Evolutionary conservation across 2,888 invertebrate species (phyloP).

Genomic region (Phytoseiulus persimilis): DNA sequence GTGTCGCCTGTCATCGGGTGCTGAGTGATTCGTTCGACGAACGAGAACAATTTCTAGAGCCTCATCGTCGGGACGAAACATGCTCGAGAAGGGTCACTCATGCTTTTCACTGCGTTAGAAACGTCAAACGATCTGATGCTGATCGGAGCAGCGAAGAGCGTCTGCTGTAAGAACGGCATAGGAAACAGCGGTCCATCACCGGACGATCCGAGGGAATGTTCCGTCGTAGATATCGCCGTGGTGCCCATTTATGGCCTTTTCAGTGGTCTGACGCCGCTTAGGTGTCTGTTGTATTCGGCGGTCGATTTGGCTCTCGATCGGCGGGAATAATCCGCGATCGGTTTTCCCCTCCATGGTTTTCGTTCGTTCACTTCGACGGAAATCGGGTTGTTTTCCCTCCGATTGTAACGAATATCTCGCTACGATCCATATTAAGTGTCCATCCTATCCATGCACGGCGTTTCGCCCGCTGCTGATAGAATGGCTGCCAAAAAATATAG

Average conservation of each 20-base stretch:
- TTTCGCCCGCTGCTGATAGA: neutral
- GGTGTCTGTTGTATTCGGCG: neutral
- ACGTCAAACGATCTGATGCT: neutral
- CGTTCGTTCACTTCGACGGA: neutral
- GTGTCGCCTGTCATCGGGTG: neutral
- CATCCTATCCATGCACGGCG: neutral
- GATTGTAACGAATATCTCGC: neutral
- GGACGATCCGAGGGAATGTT: neutral
- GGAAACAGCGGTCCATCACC: neutral
- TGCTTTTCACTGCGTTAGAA: neutral
- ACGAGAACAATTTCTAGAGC: neutral
- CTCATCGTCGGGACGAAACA: neutral
- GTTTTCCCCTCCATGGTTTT: neutral
- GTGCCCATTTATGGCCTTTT: neutral
- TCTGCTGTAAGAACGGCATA: neutral
- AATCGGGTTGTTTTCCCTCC: neutral
- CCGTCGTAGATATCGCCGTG: neutral
- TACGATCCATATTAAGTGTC: neutral
- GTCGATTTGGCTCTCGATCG: neutral
- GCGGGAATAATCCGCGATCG: neutral
- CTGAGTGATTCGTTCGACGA: neutral
- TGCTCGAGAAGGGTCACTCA: neutral
- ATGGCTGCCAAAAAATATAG: neutral
- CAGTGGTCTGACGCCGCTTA: neutral
- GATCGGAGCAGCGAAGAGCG: too few relatives aligned